A percentile compares a stretch with the other conserved stretches of the same genome.
These are phyloP conservation scores for Rhinolophus ferrumequinum DNA, from an alignment of 2,113 vertebrate species.

Conservation along the genomic window DNA sequence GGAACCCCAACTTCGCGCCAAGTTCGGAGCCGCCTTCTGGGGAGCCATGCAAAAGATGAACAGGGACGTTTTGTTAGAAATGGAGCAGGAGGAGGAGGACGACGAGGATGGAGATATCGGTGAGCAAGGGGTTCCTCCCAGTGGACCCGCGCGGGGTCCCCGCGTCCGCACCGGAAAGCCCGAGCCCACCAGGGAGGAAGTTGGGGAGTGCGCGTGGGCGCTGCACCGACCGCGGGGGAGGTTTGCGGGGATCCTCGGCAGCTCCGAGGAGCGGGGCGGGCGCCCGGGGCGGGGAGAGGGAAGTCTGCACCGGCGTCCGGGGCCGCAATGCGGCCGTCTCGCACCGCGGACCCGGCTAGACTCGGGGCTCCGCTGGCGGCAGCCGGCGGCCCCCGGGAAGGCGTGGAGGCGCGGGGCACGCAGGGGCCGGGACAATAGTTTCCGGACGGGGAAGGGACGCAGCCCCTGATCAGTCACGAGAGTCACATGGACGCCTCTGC, in stretches of 20 bases:
- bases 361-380: background rate
- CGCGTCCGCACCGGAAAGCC: background rate
- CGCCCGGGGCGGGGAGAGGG: background rate
- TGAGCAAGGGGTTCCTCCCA: slow-evolving; percentile 64
- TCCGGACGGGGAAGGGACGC: background rate
- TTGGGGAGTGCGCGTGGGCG: background rate
- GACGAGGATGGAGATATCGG: slow-evolving; percentile 84
- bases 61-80: slow-evolving; percentile 81
- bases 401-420: background rate
- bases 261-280: background rate
- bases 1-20: background rate
- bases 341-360: background rate
- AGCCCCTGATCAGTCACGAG: background rate
- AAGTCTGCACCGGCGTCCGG: background rate
- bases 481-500: background rate
- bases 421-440: background rate
- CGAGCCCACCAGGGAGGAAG: background rate
- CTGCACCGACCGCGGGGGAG: background rate
- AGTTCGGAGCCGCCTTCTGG: background rate
- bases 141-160: background rate
- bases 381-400: background rate
- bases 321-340: background rate
- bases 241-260: background rate
- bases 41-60: slow-evolving; percentile 74
- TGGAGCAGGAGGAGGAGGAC: slow-evolving; percentile 80